Conservation (phyloP, 2,113 vertebrate genomes). For the Craseonycteris thonglongyai region DNA sequence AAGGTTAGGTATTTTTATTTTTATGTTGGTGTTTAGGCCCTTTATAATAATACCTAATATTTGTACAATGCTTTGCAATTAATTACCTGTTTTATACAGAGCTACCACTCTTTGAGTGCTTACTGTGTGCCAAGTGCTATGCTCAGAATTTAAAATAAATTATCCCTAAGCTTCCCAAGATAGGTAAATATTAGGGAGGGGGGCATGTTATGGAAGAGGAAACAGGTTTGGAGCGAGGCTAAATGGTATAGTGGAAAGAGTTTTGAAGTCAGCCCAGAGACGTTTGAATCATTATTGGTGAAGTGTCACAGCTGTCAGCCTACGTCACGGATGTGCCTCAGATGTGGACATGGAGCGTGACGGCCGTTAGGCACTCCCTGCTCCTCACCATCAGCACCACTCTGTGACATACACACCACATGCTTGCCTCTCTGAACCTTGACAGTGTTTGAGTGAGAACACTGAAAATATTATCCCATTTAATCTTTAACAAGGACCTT, state of each 20-base stretch:
- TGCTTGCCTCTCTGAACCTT: background rate
- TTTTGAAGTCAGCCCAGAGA: background rate
- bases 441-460: background rate
- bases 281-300: background rate
- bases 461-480: background rate
- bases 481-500: background rate
- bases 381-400: background rate
- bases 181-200: background rate
- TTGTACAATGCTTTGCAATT: background rate
- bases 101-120: background rate
- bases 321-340: background rate
- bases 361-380: background rate
- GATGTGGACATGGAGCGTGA: background rate
- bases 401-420: background rate
- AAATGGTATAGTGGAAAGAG: background rate
- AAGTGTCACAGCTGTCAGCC: background rate
- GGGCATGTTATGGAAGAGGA: background rate
- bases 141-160: background rate
- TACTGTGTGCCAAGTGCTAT: no score
- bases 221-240: background rate
- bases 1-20: background rate
- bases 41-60: background rate
- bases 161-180: background rate
- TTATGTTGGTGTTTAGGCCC: background rate
- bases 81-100: background rate